Evolutionary conservation across 1,140 invertebrate species (phyloP), one percentile per base, ranked within the genome.

Genomic region (Ostrea denselamellosa): DNA sequence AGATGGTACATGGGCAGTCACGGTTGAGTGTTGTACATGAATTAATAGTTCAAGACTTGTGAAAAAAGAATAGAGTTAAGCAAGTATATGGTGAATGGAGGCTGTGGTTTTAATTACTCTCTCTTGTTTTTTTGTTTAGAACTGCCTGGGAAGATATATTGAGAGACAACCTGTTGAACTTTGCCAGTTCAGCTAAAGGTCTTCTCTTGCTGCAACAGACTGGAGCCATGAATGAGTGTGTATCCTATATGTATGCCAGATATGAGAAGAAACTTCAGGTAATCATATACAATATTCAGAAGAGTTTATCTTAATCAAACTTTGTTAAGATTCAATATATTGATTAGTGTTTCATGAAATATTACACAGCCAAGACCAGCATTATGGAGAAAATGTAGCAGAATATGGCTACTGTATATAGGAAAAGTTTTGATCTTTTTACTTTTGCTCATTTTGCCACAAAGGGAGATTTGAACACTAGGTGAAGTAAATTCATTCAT

Each of bases 221-320:
- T 8, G 93, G 93, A 25, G 90, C 92, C 3, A 91, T 95, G 51
- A 92, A 93, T 89, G 93, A 94, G 83, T 94, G 93, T 91, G 92
- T 94, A 28, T 87, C 88, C n/a, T 94, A 95, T 86, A 94, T 95
- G 94, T 93, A 93, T 89, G 91, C 91, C 44, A 89, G 94, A 88
- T 94, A 94, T 88, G 92, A 91, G 85, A 93, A 93, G 56, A 95
- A 95, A 91, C 85, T 94, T 17, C 95, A 95, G 92, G 94, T 95
- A 86, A 86, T 62, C 77, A 62, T 44, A n/a, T n/a, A n/a, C n/a
- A n/a, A n/a, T n/a, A n/a, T n/a, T n/a, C n/a, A n/a, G n/a, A n/a
- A n/a, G n/a, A n/a, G n/a, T n/a, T n/a, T n/a, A n/a, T n/a, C n/a
- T n/a, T n/a, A n/a, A n/a, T n/a, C n/a, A n/a, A 28, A 25, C 22